Percentiles rank a stretch among this genome's conserved stretches.
phyloP scores from a whole-genome alignment of 1,140 invertebrate species.

The Drosophila suzukii region DNA sequence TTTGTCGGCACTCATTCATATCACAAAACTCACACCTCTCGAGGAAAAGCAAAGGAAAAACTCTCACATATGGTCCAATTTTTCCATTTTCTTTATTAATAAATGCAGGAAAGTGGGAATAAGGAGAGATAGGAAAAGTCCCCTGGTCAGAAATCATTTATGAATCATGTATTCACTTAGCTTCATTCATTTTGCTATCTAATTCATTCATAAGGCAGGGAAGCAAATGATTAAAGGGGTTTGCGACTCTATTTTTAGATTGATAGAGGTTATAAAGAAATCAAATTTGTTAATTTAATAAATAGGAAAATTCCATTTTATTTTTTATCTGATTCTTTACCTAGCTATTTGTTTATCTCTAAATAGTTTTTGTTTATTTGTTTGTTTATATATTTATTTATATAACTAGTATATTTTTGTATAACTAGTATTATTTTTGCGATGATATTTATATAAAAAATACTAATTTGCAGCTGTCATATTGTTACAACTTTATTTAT shows the following conservation, averaged over 20 bases:
- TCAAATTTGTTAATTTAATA: no score
- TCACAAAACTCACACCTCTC: constrained; percentile 15
- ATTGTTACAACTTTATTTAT: background rate
- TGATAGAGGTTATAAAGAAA: background rate
- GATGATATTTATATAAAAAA: no score
- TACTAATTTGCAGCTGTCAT: no score
- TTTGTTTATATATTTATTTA: no score
- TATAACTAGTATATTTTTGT: no score
- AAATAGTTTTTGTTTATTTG: no score
- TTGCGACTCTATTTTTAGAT: background rate
- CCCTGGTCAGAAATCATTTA: constrained; percentile 31
- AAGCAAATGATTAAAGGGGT: constrained; percentile 16
- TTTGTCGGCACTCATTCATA: constrained; percentile 51
- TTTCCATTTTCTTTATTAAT: constrained; percentile 61
- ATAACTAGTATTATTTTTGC: no score
- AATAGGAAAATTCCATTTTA: no score
- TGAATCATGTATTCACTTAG: constrained; percentile 42
- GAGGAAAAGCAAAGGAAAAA: background rate
- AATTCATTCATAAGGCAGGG: constrained; percentile 27
- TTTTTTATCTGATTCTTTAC: no score
- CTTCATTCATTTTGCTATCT: constrained; percentile 3
- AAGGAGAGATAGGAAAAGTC: background rate
- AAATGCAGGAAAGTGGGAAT: constrained; percentile 18
- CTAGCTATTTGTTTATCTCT: no score
- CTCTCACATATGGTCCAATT: constrained; percentile 41